Evolutionary conservation across 2,113 vertebrate genomes (phyloP).

Genomic region (Arothron firmamentum): DNA sequence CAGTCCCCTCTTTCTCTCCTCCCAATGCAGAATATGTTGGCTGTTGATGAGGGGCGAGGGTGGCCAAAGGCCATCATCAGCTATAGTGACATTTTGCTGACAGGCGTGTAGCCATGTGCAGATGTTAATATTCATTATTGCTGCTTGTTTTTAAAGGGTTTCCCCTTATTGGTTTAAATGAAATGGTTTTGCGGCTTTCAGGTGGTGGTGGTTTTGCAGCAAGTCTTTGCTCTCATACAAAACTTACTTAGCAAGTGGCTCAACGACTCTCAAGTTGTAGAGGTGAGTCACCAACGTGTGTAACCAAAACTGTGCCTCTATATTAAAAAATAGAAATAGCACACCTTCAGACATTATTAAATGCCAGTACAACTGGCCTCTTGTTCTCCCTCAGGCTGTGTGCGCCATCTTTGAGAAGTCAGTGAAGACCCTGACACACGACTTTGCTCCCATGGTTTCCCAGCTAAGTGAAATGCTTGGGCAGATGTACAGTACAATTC

Average conservation of each 20-base stretch:
- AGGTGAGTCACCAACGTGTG: conserved; percentile 75
- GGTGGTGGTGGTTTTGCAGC: conserved; percentile 98
- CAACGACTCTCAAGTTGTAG: conserved; percentile 97
- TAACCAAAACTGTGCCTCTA: not conserved
- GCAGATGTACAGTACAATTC: conserved; percentile 99
- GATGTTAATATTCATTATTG: not conserved
- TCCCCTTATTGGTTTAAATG: not conserved
- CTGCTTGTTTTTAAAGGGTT: not conserved
- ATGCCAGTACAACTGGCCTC: conserved; percentile 1
- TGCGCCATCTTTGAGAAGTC: conserved; percentile 99
- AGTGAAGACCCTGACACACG: conserved; percentile 94
- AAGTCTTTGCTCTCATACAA: conserved; percentile 98
- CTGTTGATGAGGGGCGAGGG: not conserved
- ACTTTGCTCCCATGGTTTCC: conserved; percentile 97
- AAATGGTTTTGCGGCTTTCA: conserved; percentile 45
- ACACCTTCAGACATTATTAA: not conserved
- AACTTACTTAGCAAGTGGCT: conserved; percentile 97
- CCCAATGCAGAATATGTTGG: too few relatives aligned
- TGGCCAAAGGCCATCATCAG: conserved; percentile 13
- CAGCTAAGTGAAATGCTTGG: conserved; percentile 98
- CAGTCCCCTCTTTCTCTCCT: not conserved
- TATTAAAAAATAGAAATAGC: not conserved
- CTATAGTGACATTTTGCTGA: conserved; percentile 4
- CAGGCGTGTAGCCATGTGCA: not conserved
- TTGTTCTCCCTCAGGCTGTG: conserved; percentile 79